These are phyloP conservation scores for Tetranychus piercei DNA, from an alignment of 2,888 invertebrate species.

Conservation along the genomic window DNA sequence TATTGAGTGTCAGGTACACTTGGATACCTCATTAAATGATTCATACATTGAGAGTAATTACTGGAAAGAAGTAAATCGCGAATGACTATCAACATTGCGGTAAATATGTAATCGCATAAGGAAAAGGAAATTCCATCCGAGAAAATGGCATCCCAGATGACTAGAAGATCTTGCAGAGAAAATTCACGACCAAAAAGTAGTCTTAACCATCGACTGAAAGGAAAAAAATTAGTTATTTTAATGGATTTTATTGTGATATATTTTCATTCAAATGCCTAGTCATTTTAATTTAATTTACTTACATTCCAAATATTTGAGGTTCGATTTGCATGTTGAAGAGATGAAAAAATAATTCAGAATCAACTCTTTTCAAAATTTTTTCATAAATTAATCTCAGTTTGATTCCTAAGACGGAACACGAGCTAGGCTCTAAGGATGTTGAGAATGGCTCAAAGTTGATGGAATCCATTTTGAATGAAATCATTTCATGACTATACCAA, in stretches of 20 bases:
- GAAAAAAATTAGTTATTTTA: conserved; percentile 3
- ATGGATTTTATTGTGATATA: too few species aligned
- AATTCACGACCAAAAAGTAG: conserved; percentile 67
- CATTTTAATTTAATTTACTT: not conserved
- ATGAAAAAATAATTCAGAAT: conserved; percentile 45
- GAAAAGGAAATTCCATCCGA: conserved; percentile 42
- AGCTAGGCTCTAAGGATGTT: conserved; percentile 32
- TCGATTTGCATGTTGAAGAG: conserved; percentile 52
- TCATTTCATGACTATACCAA: conserved; percentile 8
- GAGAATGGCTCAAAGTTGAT: conserved; percentile 32
- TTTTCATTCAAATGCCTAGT: too few species aligned
- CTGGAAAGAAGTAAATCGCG: conserved; percentile 43
- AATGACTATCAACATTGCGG: conserved; percentile 56
- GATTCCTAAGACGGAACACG: conserved; percentile 33
- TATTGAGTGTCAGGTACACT: conserved; percentile 43
- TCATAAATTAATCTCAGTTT: conserved; percentile 39
- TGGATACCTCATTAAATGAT: conserved; percentile 49
- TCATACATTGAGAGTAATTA: conserved; percentile 47
- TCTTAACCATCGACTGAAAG: conserved; percentile 49
- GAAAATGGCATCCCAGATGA: conserved; percentile 66
- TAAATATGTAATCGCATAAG: conserved; percentile 48
- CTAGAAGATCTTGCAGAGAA: conserved; percentile 52
- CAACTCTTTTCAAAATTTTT: conserved; percentile 45
- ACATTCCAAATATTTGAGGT: conserved; percentile 67
- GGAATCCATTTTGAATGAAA: conserved; percentile 17